These are phyloP conservation scores for Diadophis punctatus DNA, from an alignment of 2,113 vertebrate species.

Conservation along the genomic window DNA sequence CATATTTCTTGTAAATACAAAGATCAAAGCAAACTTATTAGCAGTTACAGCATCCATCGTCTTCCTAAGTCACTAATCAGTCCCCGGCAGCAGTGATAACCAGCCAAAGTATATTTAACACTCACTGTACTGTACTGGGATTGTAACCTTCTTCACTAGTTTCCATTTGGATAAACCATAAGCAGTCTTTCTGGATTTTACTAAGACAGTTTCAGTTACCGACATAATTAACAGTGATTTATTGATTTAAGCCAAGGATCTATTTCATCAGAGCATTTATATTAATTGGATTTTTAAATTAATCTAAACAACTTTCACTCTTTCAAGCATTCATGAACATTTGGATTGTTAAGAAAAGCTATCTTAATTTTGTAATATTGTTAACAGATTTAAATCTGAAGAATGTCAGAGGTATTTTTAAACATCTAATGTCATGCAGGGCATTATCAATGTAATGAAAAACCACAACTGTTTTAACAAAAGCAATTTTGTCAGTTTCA, in stretches of 20 bases:
- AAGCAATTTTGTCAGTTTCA: not conserved
- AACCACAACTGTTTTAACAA: not conserved
- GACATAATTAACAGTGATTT: slow-evolving; percentile 2
- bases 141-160: slow-evolving; percentile 27
- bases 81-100: slow-evolving; percentile 51
- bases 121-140: slow-evolving; percentile 32
- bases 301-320: not conserved
- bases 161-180: slow-evolving; percentile 40
- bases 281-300: slow-evolving; percentile 12
- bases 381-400: not conserved
- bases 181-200: slow-evolving; percentile 38
- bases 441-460: not conserved
- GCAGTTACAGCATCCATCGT: slow-evolving; percentile 59
- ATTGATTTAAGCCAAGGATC: not conserved
- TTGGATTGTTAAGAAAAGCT: not conserved
- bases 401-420: not conserved
- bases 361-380: not conserved
- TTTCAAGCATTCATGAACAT: not conserved
- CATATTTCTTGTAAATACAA: slow-evolving; percentile 65
- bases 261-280: not conserved
- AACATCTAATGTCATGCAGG: not conserved
- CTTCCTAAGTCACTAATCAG: slow-evolving; percentile 54
- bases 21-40: slow-evolving; percentile 69
- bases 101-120: slow-evolving; percentile 48
- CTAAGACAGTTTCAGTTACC: slow-evolving; percentile 25